Evolutionary conservation across 1,140 invertebrate species (phyloP).

Genomic region (Drosophila equinoxialis): DNA sequence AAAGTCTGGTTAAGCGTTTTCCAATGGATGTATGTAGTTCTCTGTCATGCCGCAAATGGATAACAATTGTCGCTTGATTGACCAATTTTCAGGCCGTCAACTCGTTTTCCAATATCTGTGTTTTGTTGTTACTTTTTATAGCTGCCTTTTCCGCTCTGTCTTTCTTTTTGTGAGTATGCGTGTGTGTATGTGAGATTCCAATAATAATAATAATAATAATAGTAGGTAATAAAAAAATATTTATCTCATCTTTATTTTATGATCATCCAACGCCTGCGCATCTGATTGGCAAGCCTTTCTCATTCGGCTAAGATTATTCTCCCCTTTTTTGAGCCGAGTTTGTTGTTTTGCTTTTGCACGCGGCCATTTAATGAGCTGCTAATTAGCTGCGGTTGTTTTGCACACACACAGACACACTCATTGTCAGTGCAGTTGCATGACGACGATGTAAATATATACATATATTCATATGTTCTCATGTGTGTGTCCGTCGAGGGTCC

Average conservation of each 20-base stretch:
- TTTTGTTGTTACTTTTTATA: constrained; percentile 40
- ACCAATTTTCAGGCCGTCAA: constrained; percentile 67
- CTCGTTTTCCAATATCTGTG: constrained; percentile 50
- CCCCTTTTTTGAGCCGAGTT: constrained; percentile 1
- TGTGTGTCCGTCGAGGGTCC: constrained; percentile 49
- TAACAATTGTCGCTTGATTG: constrained; percentile 78
- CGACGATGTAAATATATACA: constrained; percentile 7
- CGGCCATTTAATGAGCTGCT: constrained; percentile 75
- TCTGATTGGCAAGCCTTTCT: constrained; percentile 4
- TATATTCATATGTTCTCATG: neutral
- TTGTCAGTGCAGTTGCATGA: neutral
- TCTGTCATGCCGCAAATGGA: constrained; percentile 52
- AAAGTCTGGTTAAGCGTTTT: constrained; percentile 54
- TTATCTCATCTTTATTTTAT: constrained; percentile 37
- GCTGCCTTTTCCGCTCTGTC: constrained; percentile 15
- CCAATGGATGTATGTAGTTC: constrained; percentile 51
- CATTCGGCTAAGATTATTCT: neutral
- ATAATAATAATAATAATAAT: constrained; percentile 12
- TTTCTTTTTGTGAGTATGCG: constrained; percentile 4
- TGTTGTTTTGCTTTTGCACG: constrained; percentile 62
- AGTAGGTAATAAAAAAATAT: constrained; percentile 2
- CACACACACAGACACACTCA: constrained; percentile 33
- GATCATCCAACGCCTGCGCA: constrained; percentile 36
- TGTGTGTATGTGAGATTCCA: constrained; percentile 23
- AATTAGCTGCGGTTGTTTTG: constrained; percentile 59